Conservation (phyloP, 2,888 invertebrate species). For the Xanthostigma xanthostigma region DNA sequence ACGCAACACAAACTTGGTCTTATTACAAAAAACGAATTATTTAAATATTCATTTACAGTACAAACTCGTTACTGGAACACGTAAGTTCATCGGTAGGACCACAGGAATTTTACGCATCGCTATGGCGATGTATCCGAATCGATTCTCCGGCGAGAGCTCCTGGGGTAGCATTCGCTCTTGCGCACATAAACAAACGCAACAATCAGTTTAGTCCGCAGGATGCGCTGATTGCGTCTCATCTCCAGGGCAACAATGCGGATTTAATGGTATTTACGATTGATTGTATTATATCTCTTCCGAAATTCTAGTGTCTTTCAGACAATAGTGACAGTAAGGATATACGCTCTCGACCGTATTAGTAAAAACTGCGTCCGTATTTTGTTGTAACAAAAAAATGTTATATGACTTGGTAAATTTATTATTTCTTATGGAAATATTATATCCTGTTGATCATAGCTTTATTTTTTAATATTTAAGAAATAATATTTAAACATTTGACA, state of each 20-base stretch:
- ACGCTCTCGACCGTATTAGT: no score
- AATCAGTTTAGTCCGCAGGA: constrained; percentile 68
- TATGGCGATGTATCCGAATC: constrained; percentile 76
- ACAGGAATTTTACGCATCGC: constrained; percentile 67
- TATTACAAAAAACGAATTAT: background rate
- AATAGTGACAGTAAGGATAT: no score
- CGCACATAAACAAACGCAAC: constrained; percentile 64
- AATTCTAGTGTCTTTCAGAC: no score
- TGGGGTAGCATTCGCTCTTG: constrained; percentile 63
- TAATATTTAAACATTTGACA: no score
- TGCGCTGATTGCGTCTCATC: constrained; percentile 14
- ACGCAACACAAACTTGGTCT: no score
- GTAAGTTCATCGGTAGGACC: constrained; percentile 64
- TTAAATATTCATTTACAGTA: constrained; percentile 27
- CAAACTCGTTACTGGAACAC: constrained; percentile 46
- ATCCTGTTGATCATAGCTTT: no score
- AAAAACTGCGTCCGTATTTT: no score
- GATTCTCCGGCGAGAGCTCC: constrained; percentile 68
- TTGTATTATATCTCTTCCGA: no score
- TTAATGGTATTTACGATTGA: constrained; percentile 44
- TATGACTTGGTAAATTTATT: no score
- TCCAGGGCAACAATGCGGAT: constrained; percentile 73
- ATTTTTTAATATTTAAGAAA: no score
- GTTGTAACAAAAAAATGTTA: no score
- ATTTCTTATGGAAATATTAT: no score